A percentile compares a stretch with the other conserved stretches of the same genome.
These are phyloP conservation scores for Pilophorus perplexus DNA, from an alignment of 2,888 invertebrate species.

Conservation along the genomic window DNA sequence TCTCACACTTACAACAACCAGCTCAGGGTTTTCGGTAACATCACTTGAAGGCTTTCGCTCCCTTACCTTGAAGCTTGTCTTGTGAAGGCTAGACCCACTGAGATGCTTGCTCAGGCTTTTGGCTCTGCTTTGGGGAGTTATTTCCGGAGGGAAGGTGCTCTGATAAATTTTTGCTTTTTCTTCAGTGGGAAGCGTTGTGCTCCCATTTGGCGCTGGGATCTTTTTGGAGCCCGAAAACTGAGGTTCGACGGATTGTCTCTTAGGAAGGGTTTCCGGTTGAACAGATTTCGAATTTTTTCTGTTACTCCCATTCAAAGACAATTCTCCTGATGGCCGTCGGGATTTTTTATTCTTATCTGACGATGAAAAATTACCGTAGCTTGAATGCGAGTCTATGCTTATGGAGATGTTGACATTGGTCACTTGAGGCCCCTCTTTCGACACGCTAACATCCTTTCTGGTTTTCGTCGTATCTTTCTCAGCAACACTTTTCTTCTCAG, in stretches of 20 bases:
- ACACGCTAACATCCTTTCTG: not conserved
- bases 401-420: not conserved
- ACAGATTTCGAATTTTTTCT: not conserved
- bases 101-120: slow-evolving; percentile 12
- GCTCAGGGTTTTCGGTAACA: too few species aligned
- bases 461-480: not conserved
- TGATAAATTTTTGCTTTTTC: not conserved
- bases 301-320: not conserved
- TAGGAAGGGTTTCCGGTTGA: not conserved
- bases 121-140: slow-evolving; percentile 13
- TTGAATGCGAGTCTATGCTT: not conserved
- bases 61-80: too few species aligned
- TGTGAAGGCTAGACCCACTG: slow-evolving; percentile 13
- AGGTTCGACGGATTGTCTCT: not conserved
- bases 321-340: not conserved
- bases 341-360: not conserved
- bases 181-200: not conserved
- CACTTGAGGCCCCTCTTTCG: not conserved
- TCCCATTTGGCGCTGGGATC: not conserved
- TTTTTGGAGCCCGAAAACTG: not conserved
- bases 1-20: too few species aligned
- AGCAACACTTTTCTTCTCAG: not conserved
- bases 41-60: too few species aligned
- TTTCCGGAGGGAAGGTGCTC: not conserved
- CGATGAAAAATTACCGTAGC: not conserved